Evolutionary conservation across 2,888 invertebrate species (phyloP).

Genomic region (Drosophila mayaguana): DNA sequence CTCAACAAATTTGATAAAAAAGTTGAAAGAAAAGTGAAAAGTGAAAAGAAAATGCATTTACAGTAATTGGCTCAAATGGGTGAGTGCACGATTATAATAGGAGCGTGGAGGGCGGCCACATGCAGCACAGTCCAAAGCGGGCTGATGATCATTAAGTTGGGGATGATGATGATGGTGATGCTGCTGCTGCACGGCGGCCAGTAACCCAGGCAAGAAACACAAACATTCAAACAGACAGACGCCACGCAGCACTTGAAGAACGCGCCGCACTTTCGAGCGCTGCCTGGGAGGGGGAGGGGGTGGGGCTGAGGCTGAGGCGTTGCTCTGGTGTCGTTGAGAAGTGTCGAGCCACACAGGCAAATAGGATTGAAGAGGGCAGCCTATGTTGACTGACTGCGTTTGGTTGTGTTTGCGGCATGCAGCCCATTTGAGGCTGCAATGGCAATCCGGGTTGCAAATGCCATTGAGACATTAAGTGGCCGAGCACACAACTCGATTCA

Average conservation of each 20-base stretch:
- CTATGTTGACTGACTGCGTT: background rate
- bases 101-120: constrained; percentile 29
- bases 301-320: background rate
- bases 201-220: constrained; percentile 36
- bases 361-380: constrained; percentile 6
- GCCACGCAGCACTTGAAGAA: constrained; percentile 63
- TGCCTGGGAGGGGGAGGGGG: constrained; percentile 25
- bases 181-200: constrained; percentile 28
- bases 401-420: constrained; percentile 48
- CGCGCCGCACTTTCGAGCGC: constrained; percentile 48
- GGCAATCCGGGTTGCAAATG: constrained; percentile 71
- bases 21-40: constrained; percentile 20
- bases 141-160: constrained; percentile 12
- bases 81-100: constrained; percentile 55
- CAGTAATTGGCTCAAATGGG: constrained; percentile 63
- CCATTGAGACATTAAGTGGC: constrained; percentile 74
- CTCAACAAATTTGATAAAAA: background rate
- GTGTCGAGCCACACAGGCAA: constrained; percentile 11
- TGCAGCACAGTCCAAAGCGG: constrained; percentile 6
- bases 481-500: constrained; percentile 15
- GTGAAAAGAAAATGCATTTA: constrained; percentile 47
- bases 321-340: constrained; percentile 57
- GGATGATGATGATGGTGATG: constrained; percentile 30
- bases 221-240: constrained; percentile 67
- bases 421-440: constrained; percentile 57